phyloP scores from a whole-genome alignment of 1,140 invertebrate species.

The Megalopta genalis region DNA sequence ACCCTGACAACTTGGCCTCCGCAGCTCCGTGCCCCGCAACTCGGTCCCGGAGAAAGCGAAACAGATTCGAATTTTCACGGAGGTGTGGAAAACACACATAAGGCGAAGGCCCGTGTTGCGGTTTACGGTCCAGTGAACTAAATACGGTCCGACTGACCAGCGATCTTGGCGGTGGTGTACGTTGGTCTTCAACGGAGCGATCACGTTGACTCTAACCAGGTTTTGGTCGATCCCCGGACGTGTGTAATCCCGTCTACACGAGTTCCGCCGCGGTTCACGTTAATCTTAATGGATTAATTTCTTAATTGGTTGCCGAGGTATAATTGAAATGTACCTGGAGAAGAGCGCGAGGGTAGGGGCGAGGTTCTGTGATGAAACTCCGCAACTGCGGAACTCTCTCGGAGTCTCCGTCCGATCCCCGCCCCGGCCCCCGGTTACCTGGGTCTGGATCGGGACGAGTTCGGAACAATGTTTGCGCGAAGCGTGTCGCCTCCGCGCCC shows the following conservation, averaged over 20 bases:
- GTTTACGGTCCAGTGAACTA: slow-evolving; percentile 23
- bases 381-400: not conserved
- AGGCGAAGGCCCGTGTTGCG: not conserved
- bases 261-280: slow-evolving; percentile 21
- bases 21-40: no score
- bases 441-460: slow-evolving; percentile 15
- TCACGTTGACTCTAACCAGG: slow-evolving; percentile 8
- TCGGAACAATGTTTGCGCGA: slow-evolving; percentile 38
- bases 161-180: slow-evolving; percentile 8
- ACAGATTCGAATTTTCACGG: not conserved
- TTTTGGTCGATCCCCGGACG: not conserved
- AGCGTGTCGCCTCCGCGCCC: slow-evolving; percentile 36
- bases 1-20: no score
- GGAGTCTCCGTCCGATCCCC: not conserved
- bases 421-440: not conserved
- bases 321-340: slow-evolving; percentile 49
- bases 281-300: slow-evolving; percentile 70
- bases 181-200: slow-evolving; percentile 1
- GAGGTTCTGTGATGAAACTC: slow-evolving; percentile 12
- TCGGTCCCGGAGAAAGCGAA: not conserved
- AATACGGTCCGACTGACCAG: slow-evolving; percentile 24
- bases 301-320: slow-evolving; percentile 66
- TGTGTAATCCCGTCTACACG: slow-evolving; percentile 15
- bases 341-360: not conserved
- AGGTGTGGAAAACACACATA: not conserved